A percentile compares a stretch with the other conserved stretches of the same genome.
Conservation (phyloP, 2,113 vertebrate species). For the Blennius ocellaris region DNA sequence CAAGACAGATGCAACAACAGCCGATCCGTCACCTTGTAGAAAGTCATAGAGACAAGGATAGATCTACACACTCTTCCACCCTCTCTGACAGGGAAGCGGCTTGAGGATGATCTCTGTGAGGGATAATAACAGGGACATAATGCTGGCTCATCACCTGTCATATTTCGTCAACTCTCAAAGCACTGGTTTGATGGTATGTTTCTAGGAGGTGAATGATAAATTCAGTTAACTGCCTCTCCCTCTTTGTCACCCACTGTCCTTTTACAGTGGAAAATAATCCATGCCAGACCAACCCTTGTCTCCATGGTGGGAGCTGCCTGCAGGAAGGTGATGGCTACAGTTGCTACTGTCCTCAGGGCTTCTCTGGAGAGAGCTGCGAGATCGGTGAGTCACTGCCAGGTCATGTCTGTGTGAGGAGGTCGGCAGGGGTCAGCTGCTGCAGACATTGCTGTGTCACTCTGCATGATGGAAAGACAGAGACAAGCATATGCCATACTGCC, state of each 20-base stretch:
- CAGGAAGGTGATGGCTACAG: constrained; percentile 88
- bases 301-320: constrained; percentile 92
- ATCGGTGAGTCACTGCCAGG: constrained; percentile 87
- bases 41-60: constrained; percentile 53
- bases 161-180: constrained; percentile 29
- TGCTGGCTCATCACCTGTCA: not conserved
- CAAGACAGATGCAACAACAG: constrained; percentile 51
- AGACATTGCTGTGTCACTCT: constrained; percentile 26
- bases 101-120: constrained; percentile 1
- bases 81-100: constrained; percentile 17
- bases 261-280: constrained; percentile 84
- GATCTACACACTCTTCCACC: not conserved
- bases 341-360: constrained; percentile 92
- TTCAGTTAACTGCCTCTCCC: not conserved
- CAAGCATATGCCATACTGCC: constrained; percentile 36
- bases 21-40: constrained; percentile 69
- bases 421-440: constrained; percentile 46
- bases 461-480: constrained; percentile 9
- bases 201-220: constrained; percentile 26
- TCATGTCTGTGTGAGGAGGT: constrained; percentile 28
- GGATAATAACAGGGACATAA: constrained; percentile 14
- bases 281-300: constrained; percentile 92
- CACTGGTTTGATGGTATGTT: constrained; percentile 23
- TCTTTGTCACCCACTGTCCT: constrained; percentile 16
- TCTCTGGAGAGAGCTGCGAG: constrained; percentile 95